phyloP scores from a whole-genome alignment of 2,113 vertebrate genomes.

The Hyperoodon ampullatus region DNA sequence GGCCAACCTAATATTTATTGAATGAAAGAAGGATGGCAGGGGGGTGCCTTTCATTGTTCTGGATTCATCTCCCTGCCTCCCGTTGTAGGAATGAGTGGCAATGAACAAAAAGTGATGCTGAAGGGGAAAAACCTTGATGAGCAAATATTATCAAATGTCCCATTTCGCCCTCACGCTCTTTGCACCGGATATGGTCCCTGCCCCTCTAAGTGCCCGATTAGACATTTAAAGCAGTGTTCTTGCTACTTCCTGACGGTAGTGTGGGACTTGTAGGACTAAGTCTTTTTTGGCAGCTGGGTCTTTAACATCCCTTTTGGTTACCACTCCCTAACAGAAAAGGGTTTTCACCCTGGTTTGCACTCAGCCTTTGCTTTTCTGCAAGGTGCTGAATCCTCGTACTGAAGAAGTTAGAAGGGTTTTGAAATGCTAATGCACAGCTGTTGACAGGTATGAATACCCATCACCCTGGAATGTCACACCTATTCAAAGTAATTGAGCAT shows the following conservation, averaged over 20 bases:
- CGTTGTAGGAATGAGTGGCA: background rate
- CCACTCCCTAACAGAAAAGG: background rate
- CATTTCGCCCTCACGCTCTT: accelerated
- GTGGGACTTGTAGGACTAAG: background rate
- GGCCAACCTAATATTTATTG: background rate
- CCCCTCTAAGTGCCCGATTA: background rate
- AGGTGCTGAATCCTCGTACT: background rate
- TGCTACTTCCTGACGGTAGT: background rate
- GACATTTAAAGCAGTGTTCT: background rate
- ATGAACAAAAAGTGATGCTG: background rate
- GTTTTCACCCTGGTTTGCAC: background rate
- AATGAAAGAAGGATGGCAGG: background rate
- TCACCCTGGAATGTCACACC: slow-evolving; percentile 69
- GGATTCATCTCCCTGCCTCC: background rate
- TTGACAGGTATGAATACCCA: slow-evolving; percentile 67
- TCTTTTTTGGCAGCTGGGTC: background rate
- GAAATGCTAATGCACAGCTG: slow-evolving; percentile 73
- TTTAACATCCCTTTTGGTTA: background rate
- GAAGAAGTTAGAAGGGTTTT: slow-evolving; percentile 50
- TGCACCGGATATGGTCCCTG: background rate
- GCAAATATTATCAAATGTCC: background rate
- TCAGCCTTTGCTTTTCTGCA: background rate
- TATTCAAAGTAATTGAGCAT: slow-evolving; percentile 64
- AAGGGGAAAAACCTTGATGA: background rate
- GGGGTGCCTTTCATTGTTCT: background rate